phyloP scores from a whole-genome alignment of 2,888 invertebrate genomes.

The Mellilla xanthometata region DNA sequence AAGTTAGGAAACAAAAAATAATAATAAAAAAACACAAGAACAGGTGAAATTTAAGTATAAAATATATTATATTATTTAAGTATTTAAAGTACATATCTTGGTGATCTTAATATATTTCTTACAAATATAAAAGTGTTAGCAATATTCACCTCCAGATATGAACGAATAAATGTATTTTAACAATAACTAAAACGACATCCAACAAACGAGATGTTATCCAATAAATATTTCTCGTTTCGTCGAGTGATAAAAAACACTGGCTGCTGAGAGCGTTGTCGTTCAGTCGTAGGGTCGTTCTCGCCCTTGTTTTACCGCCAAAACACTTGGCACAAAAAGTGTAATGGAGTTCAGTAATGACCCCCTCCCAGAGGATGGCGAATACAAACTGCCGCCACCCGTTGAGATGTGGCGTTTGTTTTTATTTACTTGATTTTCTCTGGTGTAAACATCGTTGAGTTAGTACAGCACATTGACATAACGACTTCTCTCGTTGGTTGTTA shows the following conservation, averaged over 20 bases:
- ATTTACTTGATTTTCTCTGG: constrained; percentile 14
- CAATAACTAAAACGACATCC: neutral
- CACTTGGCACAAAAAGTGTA: constrained; percentile 82
- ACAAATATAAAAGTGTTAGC: too few relatives aligned
- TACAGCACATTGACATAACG: too few relatives aligned
- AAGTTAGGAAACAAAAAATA: too few relatives aligned
- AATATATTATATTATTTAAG: too few relatives aligned
- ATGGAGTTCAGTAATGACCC: constrained; percentile 80
- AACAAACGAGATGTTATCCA: constrained; percentile 36
- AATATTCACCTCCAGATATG: too few relatives aligned
- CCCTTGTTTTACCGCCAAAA: constrained; percentile 80
- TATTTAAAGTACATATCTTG: too few relatives aligned
- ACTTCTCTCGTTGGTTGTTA: too few relatives aligned
- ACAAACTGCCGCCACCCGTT: constrained; percentile 65
- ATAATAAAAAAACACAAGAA: too few relatives aligned
- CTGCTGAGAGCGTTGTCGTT: constrained; percentile 67
- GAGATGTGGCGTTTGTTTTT: constrained; percentile 53
- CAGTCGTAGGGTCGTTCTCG: constrained; percentile 75
- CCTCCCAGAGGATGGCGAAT: constrained; percentile 60
- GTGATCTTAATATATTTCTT: too few relatives aligned
- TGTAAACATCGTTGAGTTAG: neutral
- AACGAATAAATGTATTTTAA: too few relatives aligned
- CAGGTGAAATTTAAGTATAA: too few relatives aligned
- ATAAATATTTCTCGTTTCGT: constrained; percentile 43
- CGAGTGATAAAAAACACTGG: constrained; percentile 60